Base-by-base conservation (phyloP, 23 tunicate genomes). In the Ciona savignyi region DNA sequence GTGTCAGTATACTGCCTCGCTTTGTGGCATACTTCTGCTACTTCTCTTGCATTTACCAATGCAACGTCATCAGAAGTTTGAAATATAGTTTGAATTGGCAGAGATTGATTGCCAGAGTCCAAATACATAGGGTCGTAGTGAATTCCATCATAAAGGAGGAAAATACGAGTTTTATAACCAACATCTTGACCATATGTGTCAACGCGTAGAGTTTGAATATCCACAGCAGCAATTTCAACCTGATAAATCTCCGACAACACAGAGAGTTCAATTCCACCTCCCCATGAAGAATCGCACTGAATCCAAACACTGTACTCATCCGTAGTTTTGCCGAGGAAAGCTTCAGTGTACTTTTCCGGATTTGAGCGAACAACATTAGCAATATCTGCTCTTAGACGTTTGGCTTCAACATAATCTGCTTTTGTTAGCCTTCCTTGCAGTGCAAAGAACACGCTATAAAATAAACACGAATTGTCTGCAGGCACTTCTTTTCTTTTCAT, bases 221-320 rank as follows among this genome's bases (percentile, higher is more conserved):
- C 97, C 60, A 91, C 61, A 9, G 97, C 97, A 6, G 87, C 97
- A n/a, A 91, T 91, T 76, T 91, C 91, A 33, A 84, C 67, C 67
- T 76, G 79, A 61, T 71, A 85, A 23, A 80, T 76, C 56, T 85
- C 83, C 23, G 91, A 84, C 29, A 91, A 70, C 27, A 91, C 85
- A 1, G 91, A 60, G 27, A 91, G 77, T 34, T 91, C 97, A 28
- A 91, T 91, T 29, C 95, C 97, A 32, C 97, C 97, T 0, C 97
- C 97, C 97, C 97, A 91, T 20, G 97, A 84, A 24, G 91, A 78
- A 60, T 91, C 97, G 51, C 86, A 79, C 34, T 91, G 97, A 22
- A 91, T 91, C 97, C 97, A 91, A 34, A 88, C 86, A 32, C 86
- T 82, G 65, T 91, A 91, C 31, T 84, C 91, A 21, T 68, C 68